phyloP scores from a whole-genome alignment of 2,797 vertebrate species.

The Sciaenops ocellatus region DNA sequence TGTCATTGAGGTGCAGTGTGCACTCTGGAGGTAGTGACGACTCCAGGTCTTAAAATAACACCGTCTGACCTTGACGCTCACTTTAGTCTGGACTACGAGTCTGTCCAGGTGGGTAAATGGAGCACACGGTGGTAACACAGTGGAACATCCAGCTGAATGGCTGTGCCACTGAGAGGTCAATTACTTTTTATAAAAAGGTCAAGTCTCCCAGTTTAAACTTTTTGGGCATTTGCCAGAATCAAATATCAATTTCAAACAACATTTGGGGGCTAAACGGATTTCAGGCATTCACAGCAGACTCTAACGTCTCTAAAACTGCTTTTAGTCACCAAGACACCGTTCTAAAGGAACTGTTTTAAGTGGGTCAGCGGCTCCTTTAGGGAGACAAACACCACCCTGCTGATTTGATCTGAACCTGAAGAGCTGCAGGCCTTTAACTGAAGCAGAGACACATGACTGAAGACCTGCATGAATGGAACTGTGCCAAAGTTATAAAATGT shows the following conservation, averaged over 20 bases:
- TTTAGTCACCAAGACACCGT: neutral
- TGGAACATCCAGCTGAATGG: neutral
- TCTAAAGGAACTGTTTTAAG: conserved; percentile 23
- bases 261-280: neutral
- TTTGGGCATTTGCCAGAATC: neutral
- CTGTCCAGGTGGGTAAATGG: conserved; percentile 54
- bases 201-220: neutral
- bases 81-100: conserved; percentile 20
- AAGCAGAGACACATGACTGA: conserved; percentile 28
- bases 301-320: neutral
- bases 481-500: neutral
- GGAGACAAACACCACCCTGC: neutral
- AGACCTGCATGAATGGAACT: conserved; percentile 7
- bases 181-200: neutral
- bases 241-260: neutral
- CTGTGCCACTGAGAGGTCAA: neutral
- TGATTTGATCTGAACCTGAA: conserved; percentile 31
- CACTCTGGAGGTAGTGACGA: neutral
- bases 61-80: conserved; percentile 42
- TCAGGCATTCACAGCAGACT: neutral
- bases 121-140: conserved; percentile 18
- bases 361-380: conserved; percentile 47
- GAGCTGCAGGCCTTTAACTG: conserved; percentile 30
- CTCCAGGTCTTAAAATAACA: conserved; percentile 53
- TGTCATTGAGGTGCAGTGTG: neutral